Evolutionary conservation across 2,113 vertebrate genomes (phyloP), one percentile per base, ranked within the genome.

Genomic region (Neodontobutis hainanensis): DNA sequence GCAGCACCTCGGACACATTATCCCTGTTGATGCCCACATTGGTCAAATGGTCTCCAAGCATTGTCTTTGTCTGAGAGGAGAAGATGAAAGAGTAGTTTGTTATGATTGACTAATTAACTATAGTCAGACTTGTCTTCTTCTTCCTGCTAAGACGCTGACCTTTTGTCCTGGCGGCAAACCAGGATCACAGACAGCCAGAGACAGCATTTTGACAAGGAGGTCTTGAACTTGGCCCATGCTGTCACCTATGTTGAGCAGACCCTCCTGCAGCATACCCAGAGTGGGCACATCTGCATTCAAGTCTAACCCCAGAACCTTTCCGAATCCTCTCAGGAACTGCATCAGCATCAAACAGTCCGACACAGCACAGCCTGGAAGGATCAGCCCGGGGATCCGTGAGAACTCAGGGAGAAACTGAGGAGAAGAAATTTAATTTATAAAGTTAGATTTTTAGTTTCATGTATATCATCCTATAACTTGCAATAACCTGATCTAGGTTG

Each of bases 331-430:
- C 84, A 99, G 91, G 90, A 99, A 99, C 89, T 99, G 97, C 73
- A 99, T 95, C 75, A 99, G 94, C 97, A 99, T 98, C 81, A 99
- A 93, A 81, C 97, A 99, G 78, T 97, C 92, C 0, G 97, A 95
- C 88, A 99, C 98, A 0, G 97, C 94, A 58, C 89, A 91, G 65
- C 97, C 97, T 9, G 95, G 93, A 1, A 99, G 92, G 81, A 98
- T 93, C 56, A 99, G 94, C 47, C 97, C 97, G 2, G 96, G 95
- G 72, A 99, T 98, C 52, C 95, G 94, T 78, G 93, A 94, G 77
- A 98, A 92, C 51, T 97, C 95, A 61, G 97, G 97, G 63, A 99
- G 94, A 86, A 95, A 91, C 97, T 99, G 83, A 4, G 78, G 49
- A 77, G 8, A 69, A 49, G 49, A 62, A 32, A 55, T 42, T 4